Percentiles rank a stretch among this genome's conserved stretches.
These are phyloP conservation scores for Atethmia centrago DNA, from an alignment of 2,888 invertebrate genomes.

Conservation along the genomic window DNA sequence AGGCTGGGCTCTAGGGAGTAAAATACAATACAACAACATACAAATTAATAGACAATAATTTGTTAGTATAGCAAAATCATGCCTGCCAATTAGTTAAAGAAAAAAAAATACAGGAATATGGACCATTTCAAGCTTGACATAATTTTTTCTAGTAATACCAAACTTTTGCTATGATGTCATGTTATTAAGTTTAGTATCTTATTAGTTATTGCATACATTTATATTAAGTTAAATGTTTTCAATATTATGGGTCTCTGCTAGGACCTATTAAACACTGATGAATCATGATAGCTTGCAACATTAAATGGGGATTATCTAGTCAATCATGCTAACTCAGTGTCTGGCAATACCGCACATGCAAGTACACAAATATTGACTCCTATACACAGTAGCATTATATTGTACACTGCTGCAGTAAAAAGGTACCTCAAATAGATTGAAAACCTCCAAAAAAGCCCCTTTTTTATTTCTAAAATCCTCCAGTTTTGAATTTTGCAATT, in stretches of 20 bases:
- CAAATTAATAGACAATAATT: constrained; percentile 1
- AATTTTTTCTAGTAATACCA: neutral
- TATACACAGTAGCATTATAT: constrained; percentile 14
- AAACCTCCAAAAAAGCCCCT: neutral
- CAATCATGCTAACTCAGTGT: constrained; percentile 4
- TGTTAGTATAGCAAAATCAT: constrained; percentile 22
- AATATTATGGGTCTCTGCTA: neutral
- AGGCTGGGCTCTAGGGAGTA: neutral
- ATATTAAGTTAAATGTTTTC: neutral
- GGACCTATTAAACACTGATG: neutral
- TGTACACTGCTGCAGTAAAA: neutral
- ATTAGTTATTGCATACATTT: neutral
- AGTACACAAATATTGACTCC: constrained; percentile 15
- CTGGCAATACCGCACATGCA: constrained; percentile 27
- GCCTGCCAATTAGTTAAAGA: neutral
- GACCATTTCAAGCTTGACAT: neutral
- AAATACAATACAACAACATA: constrained; percentile 14
- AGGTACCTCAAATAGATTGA: neutral
- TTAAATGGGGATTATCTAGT: constrained; percentile 8
- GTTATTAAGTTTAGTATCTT: neutral
- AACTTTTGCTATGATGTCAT: too few species aligned
- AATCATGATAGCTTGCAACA: constrained; percentile 12
- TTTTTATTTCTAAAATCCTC: neutral
- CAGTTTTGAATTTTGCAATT: neutral
- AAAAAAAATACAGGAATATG: neutral